Percentiles rank a stretch among this genome's conserved stretches.
Evolutionary conservation across 1,140 invertebrate species (phyloP).

Genomic region (Druon quercuslanigerum): DNA sequence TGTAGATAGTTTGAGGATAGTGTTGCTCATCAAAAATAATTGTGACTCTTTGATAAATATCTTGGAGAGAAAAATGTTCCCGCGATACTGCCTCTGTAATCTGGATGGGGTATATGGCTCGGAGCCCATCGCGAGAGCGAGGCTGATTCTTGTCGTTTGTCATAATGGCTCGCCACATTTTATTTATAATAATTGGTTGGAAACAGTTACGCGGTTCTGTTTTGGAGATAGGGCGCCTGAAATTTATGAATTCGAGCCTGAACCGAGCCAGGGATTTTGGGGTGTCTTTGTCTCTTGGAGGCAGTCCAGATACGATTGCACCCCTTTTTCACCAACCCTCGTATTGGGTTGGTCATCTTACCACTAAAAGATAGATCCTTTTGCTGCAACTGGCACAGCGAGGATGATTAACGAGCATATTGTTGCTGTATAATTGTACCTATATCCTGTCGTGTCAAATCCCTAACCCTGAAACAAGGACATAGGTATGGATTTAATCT

Average conservation of each 20-base stretch:
- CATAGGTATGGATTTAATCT: not conserved
- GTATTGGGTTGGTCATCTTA: slow-evolving; percentile 66
- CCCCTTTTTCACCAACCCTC: slow-evolving; percentile 42
- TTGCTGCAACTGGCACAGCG: slow-evolving; percentile 55
- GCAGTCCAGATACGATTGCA: slow-evolving; percentile 66
- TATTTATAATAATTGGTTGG: slow-evolving; percentile 73
- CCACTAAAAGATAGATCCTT: slow-evolving; percentile 66
- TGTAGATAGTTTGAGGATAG: not conserved
- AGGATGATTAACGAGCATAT: slow-evolving; percentile 67
- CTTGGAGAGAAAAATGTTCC: not conserved
- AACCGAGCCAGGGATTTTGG: slow-evolving; percentile 59
- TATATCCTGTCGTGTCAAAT: slow-evolving; percentile 27
- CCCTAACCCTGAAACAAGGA: not conserved
- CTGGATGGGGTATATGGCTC: slow-evolving; percentile 53
- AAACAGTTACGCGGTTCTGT: slow-evolving; percentile 68
- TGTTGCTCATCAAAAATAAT: not conserved
- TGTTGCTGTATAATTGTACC: slow-evolving; percentile 67
- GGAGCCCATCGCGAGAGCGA: slow-evolving; percentile 59
- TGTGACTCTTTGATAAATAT: not conserved
- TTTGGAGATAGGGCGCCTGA: slow-evolving; percentile 51
- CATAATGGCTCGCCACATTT: slow-evolving; percentile 68
- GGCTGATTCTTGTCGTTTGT: slow-evolving; percentile 60
- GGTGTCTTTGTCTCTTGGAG: slow-evolving; percentile 69
- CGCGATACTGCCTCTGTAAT: not conserved
- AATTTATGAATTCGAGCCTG: slow-evolving; percentile 68